Evolutionary conservation across 2,888 invertebrate genomes (phyloP).

Genomic region (Blastobasis lacticolella): DNA sequence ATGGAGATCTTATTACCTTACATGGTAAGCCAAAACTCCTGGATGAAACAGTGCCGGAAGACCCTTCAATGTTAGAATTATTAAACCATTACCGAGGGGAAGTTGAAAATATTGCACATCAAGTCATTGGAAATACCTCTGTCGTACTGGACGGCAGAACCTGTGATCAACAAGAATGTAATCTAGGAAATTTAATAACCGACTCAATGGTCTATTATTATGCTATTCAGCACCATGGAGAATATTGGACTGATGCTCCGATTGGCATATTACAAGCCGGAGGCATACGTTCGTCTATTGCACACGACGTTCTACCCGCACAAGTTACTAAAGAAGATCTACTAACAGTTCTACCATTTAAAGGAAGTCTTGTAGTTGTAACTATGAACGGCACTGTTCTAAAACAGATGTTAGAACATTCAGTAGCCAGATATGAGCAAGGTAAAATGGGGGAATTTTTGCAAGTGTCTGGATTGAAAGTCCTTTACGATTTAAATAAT

Average conservation of each 20-base stretch:
- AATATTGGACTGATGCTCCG: conserved; percentile 84
- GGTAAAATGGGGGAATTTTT: conserved; percentile 81
- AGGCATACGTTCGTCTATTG: conserved; percentile 82
- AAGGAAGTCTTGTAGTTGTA: conserved; percentile 79
- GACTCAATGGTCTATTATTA: conserved; percentile 83
- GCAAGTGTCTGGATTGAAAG: conserved; percentile 85
- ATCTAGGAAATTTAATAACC: conserved; percentile 88
- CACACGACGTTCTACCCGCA: conserved; percentile 33
- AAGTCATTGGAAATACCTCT: conserved; percentile 78
- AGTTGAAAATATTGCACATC: conserved; percentile 63
- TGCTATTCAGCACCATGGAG: conserved; percentile 48
- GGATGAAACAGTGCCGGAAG: conserved; percentile 78
- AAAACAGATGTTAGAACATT: conserved; percentile 78
- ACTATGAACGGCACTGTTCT: conserved; percentile 79
- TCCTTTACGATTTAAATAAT: conserved; percentile 78
- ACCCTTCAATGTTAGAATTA: conserved; percentile 74
- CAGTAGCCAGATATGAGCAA: conserved; percentile 66
- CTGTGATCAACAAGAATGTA: conserved; percentile 85
- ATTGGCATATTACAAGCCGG: conserved; percentile 86
- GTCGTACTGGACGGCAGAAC: conserved; percentile 79
- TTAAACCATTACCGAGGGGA: conserved; percentile 75
- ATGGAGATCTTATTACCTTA: conserved; percentile 79
- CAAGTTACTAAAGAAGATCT: conserved; percentile 82
- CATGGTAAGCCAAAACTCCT: conserved; percentile 85
- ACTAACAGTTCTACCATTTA: conserved; percentile 83